Percentiles rank a stretch among this genome's conserved stretches.
Conservation (phyloP, 2,113 vertebrate species). For the Rhipidura dahli region DNA sequence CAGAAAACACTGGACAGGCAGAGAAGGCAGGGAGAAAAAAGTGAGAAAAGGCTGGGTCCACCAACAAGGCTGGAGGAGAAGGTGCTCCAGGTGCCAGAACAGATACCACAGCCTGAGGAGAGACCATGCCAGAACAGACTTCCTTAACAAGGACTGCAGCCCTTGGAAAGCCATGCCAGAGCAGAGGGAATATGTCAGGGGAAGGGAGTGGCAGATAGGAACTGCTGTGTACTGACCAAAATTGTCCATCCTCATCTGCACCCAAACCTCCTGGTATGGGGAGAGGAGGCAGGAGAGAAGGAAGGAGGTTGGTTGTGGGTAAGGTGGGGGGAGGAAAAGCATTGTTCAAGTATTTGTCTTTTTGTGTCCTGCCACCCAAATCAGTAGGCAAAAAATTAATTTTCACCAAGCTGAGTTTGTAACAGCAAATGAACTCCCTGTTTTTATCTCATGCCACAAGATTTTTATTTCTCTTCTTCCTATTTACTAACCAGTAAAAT, state of each 20-base stretch:
- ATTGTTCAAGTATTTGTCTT: not conserved
- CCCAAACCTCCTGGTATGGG: not conserved
- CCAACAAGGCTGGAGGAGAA: not conserved
- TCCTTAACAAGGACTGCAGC: not conserved
- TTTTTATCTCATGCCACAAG: not conserved
- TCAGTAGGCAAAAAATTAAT: not conserved
- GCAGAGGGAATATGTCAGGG: not conserved
- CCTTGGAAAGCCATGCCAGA: not conserved
- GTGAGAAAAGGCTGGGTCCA: not conserved
- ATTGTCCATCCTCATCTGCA: fast-evolving
- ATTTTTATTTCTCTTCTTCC: not conserved
- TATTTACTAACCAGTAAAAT: not conserved
- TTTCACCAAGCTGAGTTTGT: not conserved
- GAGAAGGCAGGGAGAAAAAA: not conserved
- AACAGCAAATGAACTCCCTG: not conserved
- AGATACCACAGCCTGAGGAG: not conserved
- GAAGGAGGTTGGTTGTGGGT: not conserved
- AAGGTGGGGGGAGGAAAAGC: not conserved
- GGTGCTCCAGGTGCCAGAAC: not conserved
- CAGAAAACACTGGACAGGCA: not conserved
- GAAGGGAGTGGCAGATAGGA: not conserved
- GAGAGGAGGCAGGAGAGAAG: not conserved
- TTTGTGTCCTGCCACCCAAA: not conserved
- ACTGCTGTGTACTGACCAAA: not conserved
- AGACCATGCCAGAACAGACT: not conserved